phyloP scores from a whole-genome alignment of 2,888 invertebrate genomes.

The Agrotis segetum region DNA sequence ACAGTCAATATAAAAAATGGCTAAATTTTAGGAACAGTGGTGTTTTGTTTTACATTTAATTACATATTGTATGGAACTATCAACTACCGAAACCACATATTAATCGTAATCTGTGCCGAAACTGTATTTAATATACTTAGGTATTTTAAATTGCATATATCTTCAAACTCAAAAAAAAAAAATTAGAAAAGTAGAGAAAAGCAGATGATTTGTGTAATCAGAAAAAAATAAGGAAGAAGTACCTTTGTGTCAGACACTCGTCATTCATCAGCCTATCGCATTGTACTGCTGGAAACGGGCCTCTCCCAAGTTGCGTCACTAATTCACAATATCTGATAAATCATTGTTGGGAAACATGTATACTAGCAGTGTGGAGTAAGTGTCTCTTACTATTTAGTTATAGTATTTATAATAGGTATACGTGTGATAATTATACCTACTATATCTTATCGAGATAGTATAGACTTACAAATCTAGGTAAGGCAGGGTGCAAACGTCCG shows the following conservation, averaged over 20 bases:
- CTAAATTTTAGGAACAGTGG: too few relatives aligned
- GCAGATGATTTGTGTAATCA: background rate
- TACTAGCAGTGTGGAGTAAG: background rate
- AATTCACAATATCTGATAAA: background rate
- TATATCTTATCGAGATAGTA: background rate
- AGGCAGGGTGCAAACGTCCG: too few relatives aligned
- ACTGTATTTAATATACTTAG: background rate
- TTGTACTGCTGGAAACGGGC: background rate
- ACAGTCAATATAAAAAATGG: too few relatives aligned
- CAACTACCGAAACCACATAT: too few relatives aligned
- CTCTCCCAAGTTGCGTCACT: conserved; percentile 14
- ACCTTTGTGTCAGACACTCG: background rate
- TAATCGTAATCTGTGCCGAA: too few relatives aligned
- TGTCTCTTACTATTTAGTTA: conserved; percentile 4
- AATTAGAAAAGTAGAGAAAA: background rate
- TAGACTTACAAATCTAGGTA: too few relatives aligned
- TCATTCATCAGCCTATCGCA: conserved; percentile 16
- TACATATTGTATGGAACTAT: too few relatives aligned
- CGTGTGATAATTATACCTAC: background rate
- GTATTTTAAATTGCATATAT: background rate
- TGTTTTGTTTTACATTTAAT: too few relatives aligned
- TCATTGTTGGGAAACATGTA: conserved; percentile 1
- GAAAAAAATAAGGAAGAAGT: background rate
- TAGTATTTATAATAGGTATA: background rate
- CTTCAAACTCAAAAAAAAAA: background rate